phyloP scores from a whole-genome alignment of 2,888 invertebrate genomes.

The Eupithecia centaureata region DNA sequence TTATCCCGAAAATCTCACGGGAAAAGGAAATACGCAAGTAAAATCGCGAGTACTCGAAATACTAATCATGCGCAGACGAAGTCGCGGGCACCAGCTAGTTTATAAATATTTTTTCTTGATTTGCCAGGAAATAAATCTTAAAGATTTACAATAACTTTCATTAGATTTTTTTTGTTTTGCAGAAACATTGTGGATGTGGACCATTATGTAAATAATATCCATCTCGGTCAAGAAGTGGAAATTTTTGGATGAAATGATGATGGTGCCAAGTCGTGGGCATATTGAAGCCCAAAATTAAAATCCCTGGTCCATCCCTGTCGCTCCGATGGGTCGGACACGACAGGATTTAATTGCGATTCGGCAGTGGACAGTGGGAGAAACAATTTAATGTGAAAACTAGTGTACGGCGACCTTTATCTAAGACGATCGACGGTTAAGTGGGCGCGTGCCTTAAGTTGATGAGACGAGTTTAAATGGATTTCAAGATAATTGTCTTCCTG shows the following conservation, averaged over 20 bases:
- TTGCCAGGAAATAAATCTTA: too few species aligned
- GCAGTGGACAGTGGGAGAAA: conserved; percentile 60
- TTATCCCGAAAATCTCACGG: too few species aligned
- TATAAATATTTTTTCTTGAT: too few species aligned
- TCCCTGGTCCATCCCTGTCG: conserved; percentile 49
- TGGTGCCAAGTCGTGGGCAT: neutral
- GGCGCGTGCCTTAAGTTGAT: conserved; percentile 47
- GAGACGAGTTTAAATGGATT: conserved; percentile 29
- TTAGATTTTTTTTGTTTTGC: too few species aligned
- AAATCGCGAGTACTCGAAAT: too few species aligned
- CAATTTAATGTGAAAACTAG: conserved; percentile 68
- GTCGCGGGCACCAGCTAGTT: too few species aligned
- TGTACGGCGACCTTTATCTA: conserved; percentile 55
- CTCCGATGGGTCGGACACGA: conserved; percentile 64
- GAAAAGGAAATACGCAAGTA: too few species aligned
- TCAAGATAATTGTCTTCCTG: conserved; percentile 20
- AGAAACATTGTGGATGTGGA: too few species aligned
- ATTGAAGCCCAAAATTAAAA: neutral
- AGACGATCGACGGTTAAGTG: conserved; percentile 51
- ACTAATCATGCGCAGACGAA: too few species aligned
- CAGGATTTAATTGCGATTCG: conserved; percentile 71
- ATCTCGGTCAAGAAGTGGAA: neutral
- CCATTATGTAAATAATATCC: too few species aligned
- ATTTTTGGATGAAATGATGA: neutral
- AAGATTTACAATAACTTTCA: too few species aligned